A percentile compares a stretch with the other conserved stretches of the same genome.
Conservation (phyloP, 1,140 invertebrate species). For the Monomorium pharaonis region DNA sequence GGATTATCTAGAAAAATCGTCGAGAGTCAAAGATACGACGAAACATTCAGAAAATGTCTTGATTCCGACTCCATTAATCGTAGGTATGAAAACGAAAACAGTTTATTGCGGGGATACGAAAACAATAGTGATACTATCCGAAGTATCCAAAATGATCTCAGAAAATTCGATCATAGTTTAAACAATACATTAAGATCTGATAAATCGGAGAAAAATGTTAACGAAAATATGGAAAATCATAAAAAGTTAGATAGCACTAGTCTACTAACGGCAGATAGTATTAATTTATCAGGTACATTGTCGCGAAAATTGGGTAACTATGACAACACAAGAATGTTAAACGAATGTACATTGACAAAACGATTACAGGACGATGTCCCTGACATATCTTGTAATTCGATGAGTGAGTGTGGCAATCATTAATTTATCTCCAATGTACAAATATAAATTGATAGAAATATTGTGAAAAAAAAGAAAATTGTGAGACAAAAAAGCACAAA, state of each 20-base stretch:
- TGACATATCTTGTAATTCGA: constrained; percentile 78
- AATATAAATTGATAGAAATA: constrained; percentile 51
- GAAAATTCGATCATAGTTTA: constrained; percentile 80
- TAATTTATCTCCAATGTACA: constrained; percentile 63
- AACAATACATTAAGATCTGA: constrained; percentile 80
- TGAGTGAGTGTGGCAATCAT: constrained; percentile 77
- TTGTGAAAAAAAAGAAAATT: constrained; percentile 9
- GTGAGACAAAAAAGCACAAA: not conserved
- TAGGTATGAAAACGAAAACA: constrained; percentile 81
- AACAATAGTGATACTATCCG: constrained; percentile 76
- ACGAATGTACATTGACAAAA: constrained; percentile 76
- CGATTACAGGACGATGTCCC: constrained; percentile 75
- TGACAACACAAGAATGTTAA: constrained; percentile 77
- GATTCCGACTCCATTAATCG: constrained; percentile 78
- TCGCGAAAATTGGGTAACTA: constrained; percentile 79
- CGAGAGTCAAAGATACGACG: constrained; percentile 76
- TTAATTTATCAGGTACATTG: constrained; percentile 76
- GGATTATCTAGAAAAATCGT: constrained; percentile 71
- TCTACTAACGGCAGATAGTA: constrained; percentile 72
- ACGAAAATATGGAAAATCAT: constrained; percentile 79
- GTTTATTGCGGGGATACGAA: constrained; percentile 76
- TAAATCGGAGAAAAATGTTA: constrained; percentile 77
- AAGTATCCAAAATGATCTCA: constrained; percentile 82
- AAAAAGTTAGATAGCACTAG: constrained; percentile 66
- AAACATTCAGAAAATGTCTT: constrained; percentile 76